Conservation (phyloP, 2,113 vertebrate species). For the Tringa solitaria region DNA sequence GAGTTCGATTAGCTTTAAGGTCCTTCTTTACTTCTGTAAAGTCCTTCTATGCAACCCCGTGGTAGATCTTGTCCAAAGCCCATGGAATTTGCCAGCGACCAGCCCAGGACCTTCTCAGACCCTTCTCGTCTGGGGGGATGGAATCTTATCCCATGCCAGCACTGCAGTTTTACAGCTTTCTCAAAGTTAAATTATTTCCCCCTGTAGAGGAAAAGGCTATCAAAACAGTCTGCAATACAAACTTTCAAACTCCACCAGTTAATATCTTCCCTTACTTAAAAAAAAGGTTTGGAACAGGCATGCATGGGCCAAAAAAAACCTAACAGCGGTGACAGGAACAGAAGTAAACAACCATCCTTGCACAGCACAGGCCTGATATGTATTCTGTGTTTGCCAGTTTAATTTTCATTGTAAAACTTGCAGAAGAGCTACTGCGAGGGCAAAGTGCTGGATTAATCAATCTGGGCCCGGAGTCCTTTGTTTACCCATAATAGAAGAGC, state of each 20-base stretch:
- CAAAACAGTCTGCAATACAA: background rate
- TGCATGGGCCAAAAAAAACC: background rate
- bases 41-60: background rate
- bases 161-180: background rate
- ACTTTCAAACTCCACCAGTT: background rate
- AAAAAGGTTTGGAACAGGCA: background rate
- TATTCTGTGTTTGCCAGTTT: background rate
- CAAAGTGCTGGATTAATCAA: background rate
- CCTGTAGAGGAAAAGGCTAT: background rate
- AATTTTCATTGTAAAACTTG: background rate
- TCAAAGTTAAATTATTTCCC: background rate
- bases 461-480: background rate
- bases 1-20: background rate
- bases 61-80: background rate
- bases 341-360: background rate
- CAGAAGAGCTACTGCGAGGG: background rate
- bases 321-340: background rate
- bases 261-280: background rate
- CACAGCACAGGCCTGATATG: background rate
- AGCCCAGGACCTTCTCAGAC: background rate
- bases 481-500: background rate
- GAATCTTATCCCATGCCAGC: background rate
- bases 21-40: background rate
- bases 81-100: rapidly evolving
- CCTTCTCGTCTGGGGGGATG: background rate